Evolutionary conservation across 2,797 vertebrate species (phyloP), one percentile per base, ranked within the genome.

Genomic region (Coendou prehensilis): DNA sequence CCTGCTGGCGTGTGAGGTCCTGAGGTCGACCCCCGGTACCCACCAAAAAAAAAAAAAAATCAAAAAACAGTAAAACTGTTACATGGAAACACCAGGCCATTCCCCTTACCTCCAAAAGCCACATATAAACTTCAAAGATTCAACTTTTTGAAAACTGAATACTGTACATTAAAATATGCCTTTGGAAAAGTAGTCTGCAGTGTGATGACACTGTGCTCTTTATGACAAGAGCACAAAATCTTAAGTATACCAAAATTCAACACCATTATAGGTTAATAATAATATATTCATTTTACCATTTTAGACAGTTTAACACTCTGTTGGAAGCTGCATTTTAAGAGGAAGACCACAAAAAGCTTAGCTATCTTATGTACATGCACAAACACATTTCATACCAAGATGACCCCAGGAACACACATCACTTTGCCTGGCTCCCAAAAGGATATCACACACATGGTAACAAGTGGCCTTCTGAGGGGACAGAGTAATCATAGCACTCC

Each of bases 131-230:
- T 90, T 67, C 6, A 79, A 9, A 78, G 50, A 59, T 93, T 80
- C 73, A 64, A 76, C 47, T 76, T 89, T 83, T n/a, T 84, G 23
- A 94, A 93, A 91, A 76, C 10, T 10, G 28, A 80, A 75, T 41
- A 75, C 71, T 15, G 71, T 45, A 69, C 89, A 81, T 80, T 80
- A 63, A 97, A 91, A 86, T 28, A 28, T 2, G 57, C 47, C 71
- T 78, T 87, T 81, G 47, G 82, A 54, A 90, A 94, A 37, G 15
- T 50, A 87, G 47, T 41, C 76, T 56, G n/a, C 18, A 64, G 23
- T 63, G 71, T 92, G 13, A 61, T 73, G 56, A 41, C 37, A 41
- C 37, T 41, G 37, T 41, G 37, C 37, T 41, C 41, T 89, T 89
- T 92, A 73, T 22, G 15, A 81, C 50, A 61, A 59, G 30, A 30